Conservation (phyloP, 2,888 invertebrate species). For the Drepana falcataria region DNA sequence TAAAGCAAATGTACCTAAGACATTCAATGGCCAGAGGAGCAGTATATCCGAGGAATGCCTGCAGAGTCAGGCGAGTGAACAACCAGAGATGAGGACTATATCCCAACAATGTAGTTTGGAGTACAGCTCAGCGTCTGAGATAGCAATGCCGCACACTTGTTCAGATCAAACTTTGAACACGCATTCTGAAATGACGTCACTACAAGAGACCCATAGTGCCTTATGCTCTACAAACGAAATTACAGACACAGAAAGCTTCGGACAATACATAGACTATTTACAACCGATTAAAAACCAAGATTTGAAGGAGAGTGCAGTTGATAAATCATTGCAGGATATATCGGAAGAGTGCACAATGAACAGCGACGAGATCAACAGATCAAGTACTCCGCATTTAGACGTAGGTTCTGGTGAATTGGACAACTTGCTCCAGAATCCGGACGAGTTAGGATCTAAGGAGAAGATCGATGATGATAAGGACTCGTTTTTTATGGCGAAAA, state of each 20-base stretch:
- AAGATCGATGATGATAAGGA: slow-evolving; percentile 61
- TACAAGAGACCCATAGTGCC: slow-evolving; percentile 71
- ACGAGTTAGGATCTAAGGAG: slow-evolving; percentile 48
- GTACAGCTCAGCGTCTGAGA: slow-evolving; percentile 81
- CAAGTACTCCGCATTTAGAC: slow-evolving; percentile 50
- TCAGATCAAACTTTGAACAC: slow-evolving; percentile 74
- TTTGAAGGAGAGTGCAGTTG: slow-evolving; percentile 43
- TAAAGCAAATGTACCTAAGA: slow-evolving; percentile 52
- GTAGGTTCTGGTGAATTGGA: slow-evolving; percentile 45
- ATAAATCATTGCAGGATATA: slow-evolving; percentile 67
- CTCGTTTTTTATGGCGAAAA: slow-evolving; percentile 62
- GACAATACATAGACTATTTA: slow-evolving; percentile 68
- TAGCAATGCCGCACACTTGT: slow-evolving; percentile 72
- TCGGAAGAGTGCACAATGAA: slow-evolving; percentile 72
- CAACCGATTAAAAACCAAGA: slow-evolving; percentile 58
- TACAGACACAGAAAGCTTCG: slow-evolving; percentile 73
- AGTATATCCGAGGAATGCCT: slow-evolving; percentile 70
- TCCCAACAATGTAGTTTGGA: slow-evolving; percentile 85
- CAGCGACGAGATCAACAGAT: slow-evolving; percentile 58
- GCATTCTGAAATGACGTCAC: slow-evolving; percentile 68
- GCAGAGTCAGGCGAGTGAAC: slow-evolving; percentile 59
- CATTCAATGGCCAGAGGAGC: slow-evolving; percentile 52
- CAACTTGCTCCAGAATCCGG: slow-evolving; percentile 47
- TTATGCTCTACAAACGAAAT: slow-evolving; percentile 72
- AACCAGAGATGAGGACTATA: slow-evolving; percentile 80